Percentiles rank a stretch among this genome's conserved stretches.
Conservation (phyloP, 2,888 invertebrate species). For the Limnephilus auricula region DNA sequence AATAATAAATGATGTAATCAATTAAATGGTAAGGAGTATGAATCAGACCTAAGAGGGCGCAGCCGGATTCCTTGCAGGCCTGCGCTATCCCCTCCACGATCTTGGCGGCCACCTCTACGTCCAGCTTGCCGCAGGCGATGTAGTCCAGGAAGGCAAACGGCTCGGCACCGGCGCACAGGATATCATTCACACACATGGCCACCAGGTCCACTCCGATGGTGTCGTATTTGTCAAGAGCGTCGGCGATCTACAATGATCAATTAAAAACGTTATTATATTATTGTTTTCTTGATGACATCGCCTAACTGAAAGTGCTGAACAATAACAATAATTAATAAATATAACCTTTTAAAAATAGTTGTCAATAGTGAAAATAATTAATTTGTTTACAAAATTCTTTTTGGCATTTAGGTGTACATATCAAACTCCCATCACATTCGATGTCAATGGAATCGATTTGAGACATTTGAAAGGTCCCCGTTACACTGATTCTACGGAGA, state of each 20-base stretch:
- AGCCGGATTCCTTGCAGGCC: constrained; percentile 91
- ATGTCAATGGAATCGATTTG: too few relatives aligned
- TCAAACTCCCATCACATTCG: too few relatives aligned
- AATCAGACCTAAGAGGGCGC: constrained; percentile 88
- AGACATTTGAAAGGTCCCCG: too few relatives aligned
- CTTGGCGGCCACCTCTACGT: constrained; percentile 85
- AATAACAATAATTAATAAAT: neutral
- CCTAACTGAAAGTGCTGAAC: neutral
- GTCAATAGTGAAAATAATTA: too few relatives aligned
- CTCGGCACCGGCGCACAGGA: constrained; percentile 96
- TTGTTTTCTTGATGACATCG: neutral
- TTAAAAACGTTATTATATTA: too few relatives aligned
- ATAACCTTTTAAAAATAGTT: too few relatives aligned
- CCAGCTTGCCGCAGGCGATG: constrained; percentile 93
- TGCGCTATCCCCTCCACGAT: constrained; percentile 92
- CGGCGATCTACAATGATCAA: constrained; percentile 84
- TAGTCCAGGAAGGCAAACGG: constrained; percentile 98
- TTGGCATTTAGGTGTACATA: too few relatives aligned
- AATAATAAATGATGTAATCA: too few relatives aligned
- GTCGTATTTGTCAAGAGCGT: constrained; percentile 86
- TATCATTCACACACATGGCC: constrained; percentile 98
- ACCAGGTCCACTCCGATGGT: constrained; percentile 96
- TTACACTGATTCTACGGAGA: too few relatives aligned
- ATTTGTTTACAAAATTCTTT: too few relatives aligned
- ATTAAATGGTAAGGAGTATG: too few relatives aligned